Conservation (phyloP, 2,797 vertebrate species). For the Pseudocheirus occidentalis region DNA sequence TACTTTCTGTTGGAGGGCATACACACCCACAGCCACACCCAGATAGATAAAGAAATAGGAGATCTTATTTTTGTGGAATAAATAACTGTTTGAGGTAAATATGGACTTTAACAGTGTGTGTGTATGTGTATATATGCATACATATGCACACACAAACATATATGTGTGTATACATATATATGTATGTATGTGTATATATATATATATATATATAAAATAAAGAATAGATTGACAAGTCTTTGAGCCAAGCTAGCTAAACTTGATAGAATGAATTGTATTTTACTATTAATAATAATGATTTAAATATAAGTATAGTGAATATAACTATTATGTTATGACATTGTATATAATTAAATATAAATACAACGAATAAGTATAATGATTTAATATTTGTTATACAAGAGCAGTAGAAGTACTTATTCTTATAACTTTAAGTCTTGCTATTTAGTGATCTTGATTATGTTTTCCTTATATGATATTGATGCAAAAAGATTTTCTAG, state of each 20-base stretch:
- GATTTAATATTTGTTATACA: background rate
- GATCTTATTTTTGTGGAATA: background rate
- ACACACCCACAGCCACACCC: no score
- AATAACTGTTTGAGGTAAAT: background rate
- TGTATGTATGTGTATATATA: no score
- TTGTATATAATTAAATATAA: background rate
- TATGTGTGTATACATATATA: no score
- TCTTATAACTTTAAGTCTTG: background rate
- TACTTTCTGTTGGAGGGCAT: no score
- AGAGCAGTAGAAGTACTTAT: background rate
- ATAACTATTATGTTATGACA: no score
- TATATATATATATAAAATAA: background rate
- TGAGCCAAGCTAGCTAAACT: background rate
- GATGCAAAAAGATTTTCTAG: background rate
- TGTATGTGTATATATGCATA: no score
- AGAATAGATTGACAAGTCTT: background rate
- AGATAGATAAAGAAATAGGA: no score
- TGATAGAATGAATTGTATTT: background rate
- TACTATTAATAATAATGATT: background rate
- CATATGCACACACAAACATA: no score
- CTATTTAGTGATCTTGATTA: background rate
- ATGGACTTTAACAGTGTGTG: background rate
- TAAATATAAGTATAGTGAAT: background rate
- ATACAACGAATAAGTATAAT: background rate
- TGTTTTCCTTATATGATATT: background rate